Percentiles rank a stretch among this genome's conserved stretches.
These are phyloP conservation scores for Epizoanthus ramosus DNA, from an alignment of 92 coral and sea anemone species.

Conservation along the genomic window DNA sequence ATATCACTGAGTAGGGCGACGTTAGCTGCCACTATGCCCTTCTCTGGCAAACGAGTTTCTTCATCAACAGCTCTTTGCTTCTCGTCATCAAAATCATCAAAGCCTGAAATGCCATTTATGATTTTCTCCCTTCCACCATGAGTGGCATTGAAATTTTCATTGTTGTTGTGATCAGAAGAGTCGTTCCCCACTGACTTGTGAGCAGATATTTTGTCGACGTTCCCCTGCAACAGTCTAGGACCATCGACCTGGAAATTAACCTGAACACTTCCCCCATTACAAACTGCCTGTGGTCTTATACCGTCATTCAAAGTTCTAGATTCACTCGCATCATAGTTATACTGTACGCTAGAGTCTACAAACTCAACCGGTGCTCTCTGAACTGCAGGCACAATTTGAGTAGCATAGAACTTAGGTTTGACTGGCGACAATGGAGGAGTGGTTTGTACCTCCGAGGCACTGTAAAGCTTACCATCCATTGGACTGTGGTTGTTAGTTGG, in stretches of 20 bases:
- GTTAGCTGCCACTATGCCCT: slow-evolving; percentile 90
- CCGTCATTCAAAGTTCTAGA: slow-evolving; percentile 8
- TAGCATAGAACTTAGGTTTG: slow-evolving; percentile 77
- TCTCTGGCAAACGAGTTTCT: slow-evolving; percentile 63
- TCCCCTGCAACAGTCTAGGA: slow-evolving; percentile 21
- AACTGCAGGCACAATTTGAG: slow-evolving; percentile 63
- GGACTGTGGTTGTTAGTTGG: slow-evolving; percentile 46
- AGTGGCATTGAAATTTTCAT: background rate
- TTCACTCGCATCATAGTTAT: background rate
- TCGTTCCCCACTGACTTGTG: slow-evolving; percentile 17
- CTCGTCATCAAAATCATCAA: slow-evolving; percentile 45
- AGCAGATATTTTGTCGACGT: slow-evolving; percentile 22
- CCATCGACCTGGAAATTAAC: slow-evolving; percentile 47
- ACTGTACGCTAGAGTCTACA: slow-evolving; percentile 2
- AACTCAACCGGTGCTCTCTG: slow-evolving; percentile 53
- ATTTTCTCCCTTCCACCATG: background rate
- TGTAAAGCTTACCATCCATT: slow-evolving; percentile 54
- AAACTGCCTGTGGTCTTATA: slow-evolving; percentile 15
- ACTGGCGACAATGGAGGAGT: slow-evolving; percentile 68
- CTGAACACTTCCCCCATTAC: slow-evolving; percentile 39
- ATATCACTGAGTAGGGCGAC: slow-evolving; percentile 84
- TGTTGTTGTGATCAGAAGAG: slow-evolving; percentile 57
- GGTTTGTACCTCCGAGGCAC: slow-evolving; percentile 61
- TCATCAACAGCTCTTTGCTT: slow-evolving; percentile 40
- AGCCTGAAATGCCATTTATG: slow-evolving; percentile 17